Base-by-base conservation (phyloP, 2,113 vertebrate genomes). In the Lasiurus cinereus region DNA sequence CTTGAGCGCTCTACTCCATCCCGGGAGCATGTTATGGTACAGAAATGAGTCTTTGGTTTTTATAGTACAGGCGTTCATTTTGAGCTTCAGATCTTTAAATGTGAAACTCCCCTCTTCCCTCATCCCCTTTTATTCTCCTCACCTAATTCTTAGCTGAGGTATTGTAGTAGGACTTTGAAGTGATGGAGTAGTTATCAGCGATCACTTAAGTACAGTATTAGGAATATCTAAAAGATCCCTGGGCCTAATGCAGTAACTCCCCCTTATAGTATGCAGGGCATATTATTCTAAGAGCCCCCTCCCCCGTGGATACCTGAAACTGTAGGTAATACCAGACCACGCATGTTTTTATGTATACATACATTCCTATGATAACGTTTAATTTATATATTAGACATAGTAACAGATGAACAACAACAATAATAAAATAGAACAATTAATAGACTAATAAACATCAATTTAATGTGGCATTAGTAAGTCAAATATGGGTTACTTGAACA, bases 1-100 rank as follows among this genome's bases (percentile, higher is more conserved):
- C 21, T 90, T 66, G 9, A 84, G 43, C 31, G 43, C 79, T 6
- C 29, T 6, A 3, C 36, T 74, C 84, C 24, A 48, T 70, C 24
- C 16, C 7, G 66, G 43, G 43, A 82, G 39, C 69, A 94, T 64
- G 83, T 5, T n/a, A 39, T 83, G 4, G 46, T 48, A 13, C 16
- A 83, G 7, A 16, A 56, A 0, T 27, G 48, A 85, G 3, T 48
- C 10, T 78, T 77, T 70, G 46, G 1, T 83, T 84, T 89, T 92
- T 66, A 29, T 59, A 56, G 84, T 24, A 13, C 83, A 94, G 85
- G 19, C 2, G 31, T 76, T 94, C 69, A 59, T 78, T 43, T 21
- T 91, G 62, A 66, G 50, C 36, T 93, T 83, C 54, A 86, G 4
- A 18, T 70, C 86, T 91, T 66, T 66, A 36, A 33, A n/a, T 93